Evolutionary conservation across 2,797 vertebrate species (phyloP), one percentile per base, ranked within the genome.

Genomic region (Sebastes variabilis): DNA sequence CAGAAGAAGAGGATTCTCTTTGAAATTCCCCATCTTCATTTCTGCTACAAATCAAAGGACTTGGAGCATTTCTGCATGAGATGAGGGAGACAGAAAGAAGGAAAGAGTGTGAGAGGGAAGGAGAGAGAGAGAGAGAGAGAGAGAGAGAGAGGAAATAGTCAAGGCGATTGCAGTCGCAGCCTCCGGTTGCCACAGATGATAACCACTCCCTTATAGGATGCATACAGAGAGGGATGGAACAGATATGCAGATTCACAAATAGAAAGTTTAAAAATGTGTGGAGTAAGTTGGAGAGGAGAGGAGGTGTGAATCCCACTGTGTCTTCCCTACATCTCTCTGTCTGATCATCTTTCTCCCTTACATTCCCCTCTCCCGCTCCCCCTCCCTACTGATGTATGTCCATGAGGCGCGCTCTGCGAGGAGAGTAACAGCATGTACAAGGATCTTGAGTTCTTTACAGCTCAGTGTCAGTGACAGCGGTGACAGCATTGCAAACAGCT

Each of bases 1-100:
- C 91, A 94, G 88, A 94, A 92, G 91, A 92, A 85, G 89, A 93
- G 70, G 84, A 94, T 93, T 94, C 91, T 93, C 93, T 95, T 95
- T 95, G 92, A 95, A 96, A 95, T 92, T 89, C 87, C 87, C 87
- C 91, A 92, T 93, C 92, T 94, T 94, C 90, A 93, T 94, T 94
- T 93, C 91, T 93, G 94, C 92, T 72, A 85, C 83, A 90, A 95
- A 95, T 95, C 93, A 95, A 95, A 96, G 88, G 89, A 88, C 83
- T 89, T 79, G 80, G 82, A 89, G 90, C 88, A 77, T 86, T 92
- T 88, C 89, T 89, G 90, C 90, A 87, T 92, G 88, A 87, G 87
- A 81, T 64, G 86, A 83, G 69, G 22, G 81, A 88, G 85, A 86
- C 72, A 70, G 75, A 87, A 74, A 83, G 84, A 72, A 77, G 72